Base-by-base conservation (phyloP, 2,888 invertebrate genomes). In the Calameuta filiformis region DNA sequence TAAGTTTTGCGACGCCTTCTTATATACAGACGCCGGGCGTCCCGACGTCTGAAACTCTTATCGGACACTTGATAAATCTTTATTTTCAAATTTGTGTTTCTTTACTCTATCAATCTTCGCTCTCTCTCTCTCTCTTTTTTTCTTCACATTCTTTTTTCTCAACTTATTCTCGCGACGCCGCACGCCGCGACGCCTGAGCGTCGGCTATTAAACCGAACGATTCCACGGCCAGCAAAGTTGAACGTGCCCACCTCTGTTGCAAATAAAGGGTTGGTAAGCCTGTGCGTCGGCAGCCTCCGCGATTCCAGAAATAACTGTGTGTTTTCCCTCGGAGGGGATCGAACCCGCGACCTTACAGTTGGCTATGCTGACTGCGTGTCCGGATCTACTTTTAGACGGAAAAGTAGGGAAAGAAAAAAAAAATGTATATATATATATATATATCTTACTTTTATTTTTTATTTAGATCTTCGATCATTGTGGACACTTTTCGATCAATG, bases 261-360 rank as follows among this genome's bases (percentile, higher is more conserved):
- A 81, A 75, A 76, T 75, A 75, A 73, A 77, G 79, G 76, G 79
- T 76, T 79, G 77, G 75, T 77, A 80, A 76, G 79, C 77, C 77
- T 79, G 79, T 83, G 83, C 82, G 80, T 73, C 78, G 74, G 76
- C 78, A 77, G 82, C 79, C 82, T 82, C 79, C 77, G 81, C 83
- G 85, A 89, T 85, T 89, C 88, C 87, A 88, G 87, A 90, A 90
- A 90, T 89, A 89, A 87, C 88, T 77, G 79, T 82, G 87, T 87
- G 86, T 89, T 89, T 89, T 87, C 88, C 87, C 85, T 82, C 83
- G 80, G 88, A 88, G 90, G 90, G 88, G 88, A 90, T 90, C 89
- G 89, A 90, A 90, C 89, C 85, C 87, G 86, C 86, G 90, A 90
- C 90, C 89, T 89, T 87, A 89, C 56, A 9, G 69, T 69, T 30